Conservation (phyloP, 2,797 vertebrate species). For the Valencia hispanica region DNA sequence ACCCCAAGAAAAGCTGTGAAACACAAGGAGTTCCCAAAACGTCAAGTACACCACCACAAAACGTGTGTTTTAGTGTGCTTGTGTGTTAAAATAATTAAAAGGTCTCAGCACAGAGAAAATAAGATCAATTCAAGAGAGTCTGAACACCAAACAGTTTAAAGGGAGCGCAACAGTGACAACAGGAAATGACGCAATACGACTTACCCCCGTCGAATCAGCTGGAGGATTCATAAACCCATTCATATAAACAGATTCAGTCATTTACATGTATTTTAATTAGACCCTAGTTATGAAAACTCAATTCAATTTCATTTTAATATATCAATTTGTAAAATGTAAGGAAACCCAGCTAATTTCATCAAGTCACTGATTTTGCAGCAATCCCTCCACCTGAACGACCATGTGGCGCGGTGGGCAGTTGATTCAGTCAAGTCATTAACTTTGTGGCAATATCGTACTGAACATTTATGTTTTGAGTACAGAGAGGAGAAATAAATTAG, state of each 20-base stretch:
- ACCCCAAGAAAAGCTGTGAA: too few relatives aligned
- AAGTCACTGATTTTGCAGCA: not conserved
- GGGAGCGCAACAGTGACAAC: too few relatives aligned
- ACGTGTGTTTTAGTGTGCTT: too few relatives aligned
- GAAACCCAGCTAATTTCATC: not conserved
- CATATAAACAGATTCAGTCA: not conserved
- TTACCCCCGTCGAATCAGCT: too few relatives aligned
- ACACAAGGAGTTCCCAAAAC: too few relatives aligned
- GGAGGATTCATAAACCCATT: not conserved
- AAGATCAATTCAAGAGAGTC: too few relatives aligned
- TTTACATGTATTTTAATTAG: not conserved
- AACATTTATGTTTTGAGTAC: not conserved
- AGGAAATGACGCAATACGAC: too few relatives aligned
- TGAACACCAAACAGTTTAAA: too few relatives aligned
- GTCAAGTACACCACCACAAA: too few relatives aligned
- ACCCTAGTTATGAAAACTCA: not conserved
- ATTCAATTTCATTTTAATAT: not conserved
- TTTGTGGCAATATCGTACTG: not conserved
- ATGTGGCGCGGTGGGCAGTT: not conserved
- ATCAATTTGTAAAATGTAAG: not conserved
- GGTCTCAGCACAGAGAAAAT: too few relatives aligned
- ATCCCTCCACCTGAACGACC: not conserved
- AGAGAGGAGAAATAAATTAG: not conserved
- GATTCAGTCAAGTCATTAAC: not conserved
- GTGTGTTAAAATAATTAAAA: too few relatives aligned